Conservation (phyloP, 92 coral and sea anemone species). For the Palythoa caribaeorum region DNA sequence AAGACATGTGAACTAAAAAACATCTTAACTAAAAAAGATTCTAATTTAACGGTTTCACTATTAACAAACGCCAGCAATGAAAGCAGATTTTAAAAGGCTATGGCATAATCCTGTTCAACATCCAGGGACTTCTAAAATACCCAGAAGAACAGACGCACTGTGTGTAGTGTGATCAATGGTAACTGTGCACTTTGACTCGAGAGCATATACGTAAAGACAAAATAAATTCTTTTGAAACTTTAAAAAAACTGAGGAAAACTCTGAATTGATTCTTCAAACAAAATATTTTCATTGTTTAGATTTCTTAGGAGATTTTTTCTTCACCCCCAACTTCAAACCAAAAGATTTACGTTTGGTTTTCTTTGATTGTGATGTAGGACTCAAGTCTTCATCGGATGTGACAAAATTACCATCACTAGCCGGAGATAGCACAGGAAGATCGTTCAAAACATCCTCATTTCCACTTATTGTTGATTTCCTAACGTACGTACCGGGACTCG, state of each 20-base stretch:
- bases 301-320: constrained; percentile 8
- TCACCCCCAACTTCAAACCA: constrained; percentile 20
- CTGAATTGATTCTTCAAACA: not conserved
- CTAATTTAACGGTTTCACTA: too few relatives aligned
- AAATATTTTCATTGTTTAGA: not conserved
- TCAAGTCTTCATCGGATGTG: constrained; percentile 33
- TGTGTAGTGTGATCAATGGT: too few relatives aligned
- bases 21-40: too few relatives aligned
- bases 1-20: too few relatives aligned
- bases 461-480: constrained; percentile 26
- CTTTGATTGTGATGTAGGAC: constrained; percentile 31
- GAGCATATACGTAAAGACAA: too few relatives aligned
- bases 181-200: not conserved
- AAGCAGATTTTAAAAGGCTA: too few relatives aligned
- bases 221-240: too few relatives aligned
- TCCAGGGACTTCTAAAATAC: too few relatives aligned
- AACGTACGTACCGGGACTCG: constrained; percentile 44
- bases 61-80: too few relatives aligned
- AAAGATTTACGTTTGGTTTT: constrained; percentile 28
- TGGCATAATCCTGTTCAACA: too few relatives aligned
- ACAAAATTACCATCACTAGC: constrained; percentile 13
- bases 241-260: not conserved
- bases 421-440: constrained; percentile 27
- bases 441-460: constrained; percentile 14
- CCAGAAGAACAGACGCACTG: too few relatives aligned